Evolutionary conservation across 2,113 vertebrate genomes (phyloP).

Genomic region (Bagarius yarrelli): DNA sequence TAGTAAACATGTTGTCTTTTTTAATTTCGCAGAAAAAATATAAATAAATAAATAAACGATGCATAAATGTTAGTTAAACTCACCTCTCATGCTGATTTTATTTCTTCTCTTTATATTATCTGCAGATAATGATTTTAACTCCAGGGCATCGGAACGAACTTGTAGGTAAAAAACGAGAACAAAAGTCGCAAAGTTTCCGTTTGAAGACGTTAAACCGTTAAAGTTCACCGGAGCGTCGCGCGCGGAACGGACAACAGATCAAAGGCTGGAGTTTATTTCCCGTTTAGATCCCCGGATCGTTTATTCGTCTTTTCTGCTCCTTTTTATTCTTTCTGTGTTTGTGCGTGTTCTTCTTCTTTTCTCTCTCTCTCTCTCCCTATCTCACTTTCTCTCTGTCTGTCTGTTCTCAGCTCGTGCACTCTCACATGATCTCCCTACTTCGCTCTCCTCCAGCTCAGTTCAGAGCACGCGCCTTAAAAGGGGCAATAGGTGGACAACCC

Average conservation of each 20-base stretch:
- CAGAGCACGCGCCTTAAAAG: conserved; percentile 58
- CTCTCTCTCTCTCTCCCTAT: neutral
- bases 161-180: conserved; percentile 14
- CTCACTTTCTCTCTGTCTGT: conserved; percentile 43
- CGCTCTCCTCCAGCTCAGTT: conserved; percentile 56
- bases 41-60: neutral
- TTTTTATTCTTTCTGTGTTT: too few relatives aligned
- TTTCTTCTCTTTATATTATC: conserved; percentile 39
- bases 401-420: conserved; percentile 72
- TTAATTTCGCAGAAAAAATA: neutral
- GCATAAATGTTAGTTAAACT: conserved; percentile 42
- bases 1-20: neutral
- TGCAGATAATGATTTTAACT: conserved; percentile 64
- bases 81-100: conserved; percentile 73
- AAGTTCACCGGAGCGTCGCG: conserved; percentile 44
- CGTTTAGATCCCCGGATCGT: neutral
- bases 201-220: conserved; percentile 57
- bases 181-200: conserved; percentile 54
- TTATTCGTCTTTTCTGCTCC: neutral
- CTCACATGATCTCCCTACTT: conserved; percentile 77
- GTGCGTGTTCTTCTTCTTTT: neutral
- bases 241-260: neutral
- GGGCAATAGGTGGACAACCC: conserved; percentile 30
- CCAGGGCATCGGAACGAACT: conserved; percentile 52
- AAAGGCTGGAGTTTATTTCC: conserved; percentile 24